These are phyloP conservation scores for Okapia johnstoni DNA, from an alignment of 2,113 vertebrate species.

Conservation along the genomic window DNA sequence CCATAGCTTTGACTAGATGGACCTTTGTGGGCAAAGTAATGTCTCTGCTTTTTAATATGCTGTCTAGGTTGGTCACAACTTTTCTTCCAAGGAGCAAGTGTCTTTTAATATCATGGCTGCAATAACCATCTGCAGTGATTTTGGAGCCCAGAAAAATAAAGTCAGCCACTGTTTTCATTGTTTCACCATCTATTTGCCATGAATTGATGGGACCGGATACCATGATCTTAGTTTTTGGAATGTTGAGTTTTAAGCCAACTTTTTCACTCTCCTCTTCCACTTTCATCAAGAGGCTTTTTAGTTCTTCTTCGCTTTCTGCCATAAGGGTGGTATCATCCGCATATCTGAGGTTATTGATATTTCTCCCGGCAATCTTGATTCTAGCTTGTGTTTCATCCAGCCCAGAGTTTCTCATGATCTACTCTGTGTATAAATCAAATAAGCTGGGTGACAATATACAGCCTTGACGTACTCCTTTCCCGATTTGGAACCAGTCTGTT, in stretches of 20 bases:
- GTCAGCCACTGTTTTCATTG: not conserved
- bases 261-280: not conserved
- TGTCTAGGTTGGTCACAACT: not conserved
- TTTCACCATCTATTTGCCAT: not conserved
- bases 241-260: not conserved
- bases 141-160: not conserved
- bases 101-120: not conserved
- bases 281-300: not conserved
- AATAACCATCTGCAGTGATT: not conserved
- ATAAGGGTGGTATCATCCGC: not conserved
- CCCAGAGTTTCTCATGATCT: not conserved
- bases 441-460: not conserved
- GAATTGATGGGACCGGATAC: not conserved
- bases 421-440: not conserved
- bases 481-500: not conserved
- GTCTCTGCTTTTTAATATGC: not conserved
- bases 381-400: not conserved
- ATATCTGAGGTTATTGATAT: not conserved
- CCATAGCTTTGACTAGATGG: not conserved
- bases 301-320: accelerated
- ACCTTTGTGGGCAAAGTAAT: not conserved
- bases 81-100: not conserved
- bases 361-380: not conserved
- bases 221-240: not conserved
- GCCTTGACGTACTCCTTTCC: not conserved